phyloP scores from a whole-genome alignment of 2,888 invertebrate species.

The Hypercompe scribonia region DNA sequence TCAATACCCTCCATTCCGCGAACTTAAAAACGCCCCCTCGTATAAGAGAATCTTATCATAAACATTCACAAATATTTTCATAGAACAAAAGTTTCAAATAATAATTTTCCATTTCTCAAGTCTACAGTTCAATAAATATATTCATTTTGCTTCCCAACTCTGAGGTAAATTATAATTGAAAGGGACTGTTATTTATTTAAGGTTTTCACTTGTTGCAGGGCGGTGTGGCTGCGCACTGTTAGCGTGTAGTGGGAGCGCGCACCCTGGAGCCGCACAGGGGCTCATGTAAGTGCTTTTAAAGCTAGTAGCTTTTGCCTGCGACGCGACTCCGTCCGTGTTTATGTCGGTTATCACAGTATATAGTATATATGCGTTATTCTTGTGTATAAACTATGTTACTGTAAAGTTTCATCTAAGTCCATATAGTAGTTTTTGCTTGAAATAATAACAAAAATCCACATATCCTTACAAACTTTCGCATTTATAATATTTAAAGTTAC shows the following conservation, averaged over 20 bases:
- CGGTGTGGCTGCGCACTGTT: slow-evolving; percentile 74
- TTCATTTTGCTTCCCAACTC: background rate
- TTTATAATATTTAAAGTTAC: no score
- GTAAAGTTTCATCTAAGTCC: no score
- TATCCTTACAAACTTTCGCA: no score
- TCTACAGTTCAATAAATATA: background rate
- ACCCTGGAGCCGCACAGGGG: slow-evolving; percentile 80
- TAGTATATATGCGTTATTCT: no score
- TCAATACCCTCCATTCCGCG: no score
- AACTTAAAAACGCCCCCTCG: no score
- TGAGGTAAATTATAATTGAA: background rate
- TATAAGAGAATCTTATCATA: background rate
- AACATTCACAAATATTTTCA: background rate
- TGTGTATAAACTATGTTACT: no score
- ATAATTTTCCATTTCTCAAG: background rate
- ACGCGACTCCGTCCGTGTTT: no score
- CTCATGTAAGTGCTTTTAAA: slow-evolving; percentile 65
- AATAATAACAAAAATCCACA: no score
- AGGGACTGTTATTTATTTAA: background rate
- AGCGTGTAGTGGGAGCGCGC: slow-evolving; percentile 71
- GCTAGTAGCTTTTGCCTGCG: no score
- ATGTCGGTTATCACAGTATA: no score
- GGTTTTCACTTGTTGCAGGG: slow-evolving; percentile 69
- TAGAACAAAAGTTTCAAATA: background rate
- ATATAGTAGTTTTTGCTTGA: no score